Percentiles rank a stretch among this genome's conserved stretches.
phyloP scores from a whole-genome alignment of 2,888 invertebrate species.

The Congeria kusceri region DNA sequence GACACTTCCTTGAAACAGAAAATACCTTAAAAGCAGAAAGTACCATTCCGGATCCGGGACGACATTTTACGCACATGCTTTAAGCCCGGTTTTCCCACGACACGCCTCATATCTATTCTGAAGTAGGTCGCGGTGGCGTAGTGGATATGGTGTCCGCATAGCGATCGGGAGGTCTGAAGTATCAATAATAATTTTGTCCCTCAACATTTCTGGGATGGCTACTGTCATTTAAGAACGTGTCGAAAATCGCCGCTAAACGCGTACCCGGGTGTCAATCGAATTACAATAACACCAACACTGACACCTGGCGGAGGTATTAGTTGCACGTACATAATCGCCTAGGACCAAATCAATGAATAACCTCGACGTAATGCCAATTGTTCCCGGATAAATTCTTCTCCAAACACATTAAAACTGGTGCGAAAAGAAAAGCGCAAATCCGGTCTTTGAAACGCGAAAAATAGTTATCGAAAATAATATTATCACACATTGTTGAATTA shows the following conservation, averaged over 20 bases:
- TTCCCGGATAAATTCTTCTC: constrained; percentile 48
- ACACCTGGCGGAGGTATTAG: constrained; percentile 60
- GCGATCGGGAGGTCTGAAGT: no score
- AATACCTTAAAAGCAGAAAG: no score
- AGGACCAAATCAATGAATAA: constrained; percentile 22
- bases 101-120: no score
- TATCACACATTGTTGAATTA: constrained; percentile 36
- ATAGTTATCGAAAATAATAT: constrained; percentile 45
- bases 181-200: no score
- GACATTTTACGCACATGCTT: no score
- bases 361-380: constrained; percentile 15
- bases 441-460: constrained; percentile 17
- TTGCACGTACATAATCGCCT: constrained; percentile 40
- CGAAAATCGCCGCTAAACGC: constrained; percentile 21
- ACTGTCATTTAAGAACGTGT: background rate
- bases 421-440: constrained; percentile 48
- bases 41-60: no score
- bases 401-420: constrained; percentile 55
- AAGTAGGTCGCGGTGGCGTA: no score
- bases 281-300: constrained; percentile 46
- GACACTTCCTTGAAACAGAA: no score
- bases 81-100: no score
- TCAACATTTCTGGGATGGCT: no score
- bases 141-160: no score
- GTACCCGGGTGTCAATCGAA: constrained; percentile 51